These are phyloP conservation scores for Eurytoma adleriae DNA, from an alignment of 2,888 invertebrate species.

Conservation along the genomic window DNA sequence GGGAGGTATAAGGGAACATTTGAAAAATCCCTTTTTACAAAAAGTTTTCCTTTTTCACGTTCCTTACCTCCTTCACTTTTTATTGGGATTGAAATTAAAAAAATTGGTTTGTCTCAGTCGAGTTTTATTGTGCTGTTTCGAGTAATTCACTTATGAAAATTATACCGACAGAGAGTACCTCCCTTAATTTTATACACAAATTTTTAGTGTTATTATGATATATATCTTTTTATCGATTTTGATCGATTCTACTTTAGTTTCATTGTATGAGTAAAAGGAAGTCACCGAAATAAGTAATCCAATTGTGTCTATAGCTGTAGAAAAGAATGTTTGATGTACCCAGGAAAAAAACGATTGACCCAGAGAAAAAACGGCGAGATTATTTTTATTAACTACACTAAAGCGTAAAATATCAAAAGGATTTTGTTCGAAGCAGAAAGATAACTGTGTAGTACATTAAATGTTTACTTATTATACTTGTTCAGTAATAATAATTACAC, in stretches of 20 bases:
- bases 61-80: no score
- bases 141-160: no score
- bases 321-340: background rate
- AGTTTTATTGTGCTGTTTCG: no score
- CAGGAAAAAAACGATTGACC: no score
- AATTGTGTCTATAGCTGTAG: background rate
- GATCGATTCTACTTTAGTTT: background rate
- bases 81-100: no score
- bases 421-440: background rate
- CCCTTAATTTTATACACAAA: conserved; percentile 2
- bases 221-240: background rate
- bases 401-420: background rate
- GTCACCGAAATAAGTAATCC: background rate
- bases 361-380: no score
- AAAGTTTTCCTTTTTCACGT: no score
- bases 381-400: no score
- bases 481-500: background rate
- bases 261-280: background rate
- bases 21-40: no score
- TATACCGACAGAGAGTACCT: background rate
- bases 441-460: no score
- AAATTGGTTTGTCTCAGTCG: no score
- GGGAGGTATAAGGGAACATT: no score
- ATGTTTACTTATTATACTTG: background rate
- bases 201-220: background rate